phyloP scores from a whole-genome alignment of 2,888 invertebrate genomes.

The Drosophila differens region DNA sequence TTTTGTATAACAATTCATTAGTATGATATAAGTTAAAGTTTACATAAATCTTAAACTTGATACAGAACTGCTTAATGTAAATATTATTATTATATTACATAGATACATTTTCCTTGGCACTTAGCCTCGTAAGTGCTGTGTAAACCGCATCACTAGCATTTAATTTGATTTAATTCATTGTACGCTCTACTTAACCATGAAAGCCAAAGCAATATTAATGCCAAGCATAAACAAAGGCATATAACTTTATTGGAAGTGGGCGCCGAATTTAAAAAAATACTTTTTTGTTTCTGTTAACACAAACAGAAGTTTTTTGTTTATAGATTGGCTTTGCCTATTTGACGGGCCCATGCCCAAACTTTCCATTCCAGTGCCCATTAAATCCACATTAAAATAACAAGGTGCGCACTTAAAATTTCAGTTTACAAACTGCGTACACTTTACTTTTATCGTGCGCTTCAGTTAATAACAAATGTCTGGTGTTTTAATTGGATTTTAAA shows the following conservation, averaged over 20 bases:
- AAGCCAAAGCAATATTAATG: constrained; percentile 11
- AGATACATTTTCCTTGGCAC: neutral
- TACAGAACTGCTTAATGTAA: neutral
- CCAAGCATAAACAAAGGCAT: constrained; percentile 25
- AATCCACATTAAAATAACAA: constrained; percentile 49
- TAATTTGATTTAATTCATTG: constrained; percentile 11
- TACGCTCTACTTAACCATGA: constrained; percentile 20
- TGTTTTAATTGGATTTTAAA: constrained; percentile 17
- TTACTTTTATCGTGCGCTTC: constrained; percentile 18
- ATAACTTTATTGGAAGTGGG: constrained; percentile 13
- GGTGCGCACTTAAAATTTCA: constrained; percentile 32
- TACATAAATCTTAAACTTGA: neutral
- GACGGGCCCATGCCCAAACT: constrained; percentile 21
- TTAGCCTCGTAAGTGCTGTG: neutral
- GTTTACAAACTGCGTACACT: constrained; percentile 48
- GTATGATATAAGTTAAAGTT: neutral
- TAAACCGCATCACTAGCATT: neutral
- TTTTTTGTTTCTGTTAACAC: neutral
- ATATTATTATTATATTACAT: neutral
- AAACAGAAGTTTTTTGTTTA: constrained; percentile 30
- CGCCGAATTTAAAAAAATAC: neutral
- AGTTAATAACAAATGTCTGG: constrained; percentile 30
- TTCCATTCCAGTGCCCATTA: constrained; percentile 54
- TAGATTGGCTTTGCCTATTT: constrained; percentile 26
- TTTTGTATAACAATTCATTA: neutral